Base-by-base conservation (phyloP, 2,888 invertebrate genomes). In the Griposia aprilina region DNA sequence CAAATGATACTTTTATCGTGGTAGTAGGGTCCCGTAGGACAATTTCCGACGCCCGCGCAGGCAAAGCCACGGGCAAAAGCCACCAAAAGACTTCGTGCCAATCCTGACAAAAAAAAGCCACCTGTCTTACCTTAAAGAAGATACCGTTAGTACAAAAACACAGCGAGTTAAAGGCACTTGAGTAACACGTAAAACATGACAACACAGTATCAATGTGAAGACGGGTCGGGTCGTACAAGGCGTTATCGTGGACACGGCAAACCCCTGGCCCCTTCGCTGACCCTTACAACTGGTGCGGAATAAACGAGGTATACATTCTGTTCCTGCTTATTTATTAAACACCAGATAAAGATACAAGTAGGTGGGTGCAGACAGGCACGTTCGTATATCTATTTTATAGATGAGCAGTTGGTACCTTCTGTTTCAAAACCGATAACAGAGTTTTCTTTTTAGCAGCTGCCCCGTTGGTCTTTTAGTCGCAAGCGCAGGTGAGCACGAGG, bases 161-260 rank as follows among this genome's bases (percentile, higher is more conserved):
- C 74, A 81, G 41, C 11, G 55, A 48, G 52, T 72, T 57, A 60
- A 15, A 72, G 13, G 15, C 10, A 48, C 57, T 70, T 60, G 15
- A 36, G 8, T 57, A 23, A 67, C 45, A 73, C 48, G 26, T 59
- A 50, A 63, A 70, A 73, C 50, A 66, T 45, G 45, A 67, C 30
- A 48, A 41, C 36, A 55, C 30, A 74, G 52, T 74, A 26, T 26
- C 23, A 41, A 55, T 15, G 62, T 55, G 45, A 45, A 76, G 66
- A 62, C 23, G 55, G 59, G 82, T 85, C 50, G 85, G 57, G 82
- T 72, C 65, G 65, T 57, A 13, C 45, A 30, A 45, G 65, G n/a
- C 67, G 74, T 84, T 84, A 84, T 82, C 82, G 59, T 74, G 74
- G 77, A 77, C 77, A 77, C 68, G 57, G 69, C 50, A 52, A 68